These are phyloP conservation scores for Ctenicera cuprea DNA, from an alignment of 2,888 invertebrate species.

Conservation along the genomic window DNA sequence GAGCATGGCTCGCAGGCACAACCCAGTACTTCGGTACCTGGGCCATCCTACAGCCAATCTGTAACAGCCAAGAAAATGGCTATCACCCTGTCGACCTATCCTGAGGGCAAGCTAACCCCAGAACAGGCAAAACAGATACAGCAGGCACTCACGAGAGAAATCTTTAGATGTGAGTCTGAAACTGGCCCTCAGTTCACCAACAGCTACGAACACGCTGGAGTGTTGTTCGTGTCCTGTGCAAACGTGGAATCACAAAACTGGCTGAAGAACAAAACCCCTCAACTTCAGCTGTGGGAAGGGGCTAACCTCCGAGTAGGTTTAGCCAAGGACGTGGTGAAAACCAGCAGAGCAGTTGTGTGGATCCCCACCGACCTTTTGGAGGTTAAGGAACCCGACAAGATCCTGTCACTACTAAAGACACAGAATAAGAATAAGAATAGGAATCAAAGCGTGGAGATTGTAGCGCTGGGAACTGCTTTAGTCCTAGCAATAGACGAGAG, in stretches of 20 bases:
- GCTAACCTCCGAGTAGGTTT: constrained; percentile 1
- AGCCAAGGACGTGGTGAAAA: background rate
- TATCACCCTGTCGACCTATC: background rate
- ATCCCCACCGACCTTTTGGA: background rate
- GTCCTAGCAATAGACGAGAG: background rate
- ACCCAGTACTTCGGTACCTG: background rate
- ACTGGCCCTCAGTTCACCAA: constrained; percentile 5
- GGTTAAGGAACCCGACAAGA: background rate
- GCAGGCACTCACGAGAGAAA: background rate
- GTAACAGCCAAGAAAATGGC: background rate
- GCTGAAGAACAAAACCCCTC: background rate
- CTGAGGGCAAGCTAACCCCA: constrained; percentile 4
- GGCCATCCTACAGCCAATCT: background rate
- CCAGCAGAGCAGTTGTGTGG: background rate
- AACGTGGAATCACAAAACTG: background rate
- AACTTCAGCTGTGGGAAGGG: constrained; percentile 3
- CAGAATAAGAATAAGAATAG: background rate
- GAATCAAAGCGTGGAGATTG: background rate
- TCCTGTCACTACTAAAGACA: background rate
- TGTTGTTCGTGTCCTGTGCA: background rate
- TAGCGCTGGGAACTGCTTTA: background rate
- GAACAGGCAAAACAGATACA: background rate
- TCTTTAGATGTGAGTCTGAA: background rate
- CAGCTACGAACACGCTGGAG: background rate
- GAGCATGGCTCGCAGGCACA: background rate